Conservation (phyloP, 2,888 invertebrate species). For the Phanerotoma sp. region DNA sequence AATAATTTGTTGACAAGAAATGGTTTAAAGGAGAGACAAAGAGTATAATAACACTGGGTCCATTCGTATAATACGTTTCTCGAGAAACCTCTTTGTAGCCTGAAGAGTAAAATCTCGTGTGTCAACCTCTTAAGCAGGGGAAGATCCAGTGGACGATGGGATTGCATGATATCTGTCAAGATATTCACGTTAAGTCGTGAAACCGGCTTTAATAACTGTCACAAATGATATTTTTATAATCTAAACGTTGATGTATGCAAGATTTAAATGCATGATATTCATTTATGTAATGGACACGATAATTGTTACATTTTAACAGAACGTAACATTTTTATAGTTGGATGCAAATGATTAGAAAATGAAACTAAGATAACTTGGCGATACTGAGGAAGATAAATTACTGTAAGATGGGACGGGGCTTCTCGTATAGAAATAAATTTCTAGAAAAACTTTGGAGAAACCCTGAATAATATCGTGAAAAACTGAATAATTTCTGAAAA, state of each 20-base stretch:
- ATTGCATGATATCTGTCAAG: conserved; percentile 1
- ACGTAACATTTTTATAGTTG: background rate
- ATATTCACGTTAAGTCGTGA: background rate
- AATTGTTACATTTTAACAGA: background rate
- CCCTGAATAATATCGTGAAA: too few species aligned
- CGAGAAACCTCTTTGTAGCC: background rate
- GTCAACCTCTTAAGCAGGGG: background rate
- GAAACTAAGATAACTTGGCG: too few species aligned
- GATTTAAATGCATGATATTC: background rate
- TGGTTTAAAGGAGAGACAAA: background rate
- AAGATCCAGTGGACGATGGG: background rate
- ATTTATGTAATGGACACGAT: background rate
- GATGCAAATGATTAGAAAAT: background rate
- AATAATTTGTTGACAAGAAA: background rate
- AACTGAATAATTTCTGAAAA: too few species aligned
- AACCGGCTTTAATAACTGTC: conserved; percentile 4
- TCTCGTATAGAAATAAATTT: too few species aligned
- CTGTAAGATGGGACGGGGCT: too few species aligned
- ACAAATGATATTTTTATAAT: conserved; percentile 4
- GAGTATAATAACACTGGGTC: background rate
- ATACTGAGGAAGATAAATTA: too few species aligned
- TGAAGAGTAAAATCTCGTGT: background rate
- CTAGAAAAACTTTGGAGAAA: too few species aligned
- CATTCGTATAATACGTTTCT: background rate
- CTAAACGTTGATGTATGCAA: background rate